Percentiles rank a stretch among this genome's conserved stretches.
Evolutionary conservation across 2,797 vertebrate species (phyloP).

Genomic region (Vespertilio murinus): DNA sequence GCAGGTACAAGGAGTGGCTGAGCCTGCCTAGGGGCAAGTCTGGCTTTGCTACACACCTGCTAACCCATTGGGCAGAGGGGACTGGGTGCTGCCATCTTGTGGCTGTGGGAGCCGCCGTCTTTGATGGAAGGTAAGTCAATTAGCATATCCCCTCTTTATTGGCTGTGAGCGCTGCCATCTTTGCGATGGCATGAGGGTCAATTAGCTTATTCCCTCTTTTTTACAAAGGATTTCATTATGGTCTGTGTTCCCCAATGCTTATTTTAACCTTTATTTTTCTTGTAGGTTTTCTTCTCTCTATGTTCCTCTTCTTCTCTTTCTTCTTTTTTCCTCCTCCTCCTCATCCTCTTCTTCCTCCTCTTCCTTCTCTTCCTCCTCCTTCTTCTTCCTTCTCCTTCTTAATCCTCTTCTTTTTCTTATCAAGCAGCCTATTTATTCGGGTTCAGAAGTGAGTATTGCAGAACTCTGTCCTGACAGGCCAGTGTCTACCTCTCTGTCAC

Average conservation of each 20-base stretch:
- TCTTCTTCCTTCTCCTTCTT: not conserved
- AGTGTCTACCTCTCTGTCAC: not conserved
- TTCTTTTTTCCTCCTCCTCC: too few species aligned
- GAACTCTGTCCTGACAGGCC: not conserved
- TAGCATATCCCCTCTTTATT: too few species aligned
- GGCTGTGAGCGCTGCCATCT: too few species aligned
- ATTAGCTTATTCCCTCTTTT: too few species aligned
- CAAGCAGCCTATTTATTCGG: conserved; percentile 74
- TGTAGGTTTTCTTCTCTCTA: not conserved
- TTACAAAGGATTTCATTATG: not conserved
- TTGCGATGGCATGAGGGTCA: too few species aligned
- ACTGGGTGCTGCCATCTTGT: too few species aligned
- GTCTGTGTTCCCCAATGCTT: not conserved
- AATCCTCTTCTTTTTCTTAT: not conserved
- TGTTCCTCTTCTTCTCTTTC: not conserved
- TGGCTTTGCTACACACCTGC: too few species aligned
- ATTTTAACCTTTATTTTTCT: not conserved
- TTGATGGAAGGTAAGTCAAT: too few species aligned
- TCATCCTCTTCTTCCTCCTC: not conserved
- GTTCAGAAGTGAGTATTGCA: not conserved
- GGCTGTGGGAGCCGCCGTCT: too few species aligned
- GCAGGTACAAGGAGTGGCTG: too few species aligned
- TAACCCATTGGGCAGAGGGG: too few species aligned
- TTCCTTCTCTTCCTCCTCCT: not conserved
- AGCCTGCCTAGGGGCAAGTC: too few species aligned